phyloP scores from a whole-genome alignment of 2,797 vertebrate genomes.

The Poecile montanus region DNA sequence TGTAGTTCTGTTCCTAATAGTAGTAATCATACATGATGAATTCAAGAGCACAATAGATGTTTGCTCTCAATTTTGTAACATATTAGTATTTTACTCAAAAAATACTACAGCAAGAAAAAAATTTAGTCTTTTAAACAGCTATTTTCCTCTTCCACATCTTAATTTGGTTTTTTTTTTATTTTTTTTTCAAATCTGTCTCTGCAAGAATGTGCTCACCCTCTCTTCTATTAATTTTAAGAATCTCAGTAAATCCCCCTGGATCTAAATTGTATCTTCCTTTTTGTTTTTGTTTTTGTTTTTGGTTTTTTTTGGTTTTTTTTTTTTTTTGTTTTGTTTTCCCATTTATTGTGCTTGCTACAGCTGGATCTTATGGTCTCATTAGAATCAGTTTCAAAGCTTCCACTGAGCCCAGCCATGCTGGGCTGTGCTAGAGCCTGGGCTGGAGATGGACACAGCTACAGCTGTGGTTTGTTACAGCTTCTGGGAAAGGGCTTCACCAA shows the following conservation, averaged over 20 bases:
- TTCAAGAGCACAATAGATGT: neutral
- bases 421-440: neutral
- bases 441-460: neutral
- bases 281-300: neutral
- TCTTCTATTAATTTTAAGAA: neutral
- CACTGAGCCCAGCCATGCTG: rapidly evolving
- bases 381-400: neutral
- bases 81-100: neutral
- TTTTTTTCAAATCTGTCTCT: neutral
- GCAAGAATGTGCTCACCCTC: neutral
- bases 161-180: neutral
- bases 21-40: neutral
- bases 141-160: neutral
- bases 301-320: too few relatives aligned
- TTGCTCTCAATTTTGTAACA: neutral
- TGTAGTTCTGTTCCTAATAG: neutral
- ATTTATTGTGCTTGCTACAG: neutral
- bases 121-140: neutral
- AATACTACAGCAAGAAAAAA: neutral
- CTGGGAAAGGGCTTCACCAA: neutral
- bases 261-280: neutral
- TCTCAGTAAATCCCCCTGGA: neutral
- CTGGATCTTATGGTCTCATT: neutral
- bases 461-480: neutral
- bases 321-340: neutral